Evolutionary conservation across 2,797 vertebrate genomes (phyloP).

Genomic region (Sebastes jordani): DNA sequence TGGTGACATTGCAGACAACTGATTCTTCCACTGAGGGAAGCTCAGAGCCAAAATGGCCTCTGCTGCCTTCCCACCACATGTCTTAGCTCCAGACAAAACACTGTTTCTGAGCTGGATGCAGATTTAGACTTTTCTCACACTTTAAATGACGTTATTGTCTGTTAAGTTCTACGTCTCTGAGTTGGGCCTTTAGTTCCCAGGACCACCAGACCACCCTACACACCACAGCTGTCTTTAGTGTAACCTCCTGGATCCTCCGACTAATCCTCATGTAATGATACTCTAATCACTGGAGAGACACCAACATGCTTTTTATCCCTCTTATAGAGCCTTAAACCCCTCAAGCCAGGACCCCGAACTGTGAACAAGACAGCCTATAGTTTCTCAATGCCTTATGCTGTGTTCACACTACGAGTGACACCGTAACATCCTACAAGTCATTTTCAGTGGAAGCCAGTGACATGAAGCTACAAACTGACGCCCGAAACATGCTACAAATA

Average conservation of each 20-base stretch:
- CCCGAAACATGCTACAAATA: too few relatives aligned
- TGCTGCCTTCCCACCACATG: conserved; percentile 20
- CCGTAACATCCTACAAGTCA: too few relatives aligned
- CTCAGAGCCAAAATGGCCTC: conserved; percentile 42
- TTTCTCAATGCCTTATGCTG: background rate
- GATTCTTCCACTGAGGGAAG: conserved; percentile 40
- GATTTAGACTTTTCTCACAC: conserved; percentile 49
- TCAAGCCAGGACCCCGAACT: background rate
- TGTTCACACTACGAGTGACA: too few relatives aligned
- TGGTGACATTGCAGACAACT: conserved; percentile 61
- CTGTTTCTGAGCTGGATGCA: conserved; percentile 10
- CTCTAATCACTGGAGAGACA: conserved; percentile 61
- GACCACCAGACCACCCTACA: conserved; percentile 50
- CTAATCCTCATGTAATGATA: conserved; percentile 80
- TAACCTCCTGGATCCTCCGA: conserved; percentile 70
- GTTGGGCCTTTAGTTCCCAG: conserved; percentile 57
- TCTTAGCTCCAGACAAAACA: conserved; percentile 49
- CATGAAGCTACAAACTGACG: too few relatives aligned
- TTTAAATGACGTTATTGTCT: conserved; percentile 12
- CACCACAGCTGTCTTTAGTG: conserved; percentile 78
- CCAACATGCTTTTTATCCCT: conserved; percentile 18
- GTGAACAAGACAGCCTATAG: conserved; percentile 14
- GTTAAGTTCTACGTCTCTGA: conserved; percentile 15
- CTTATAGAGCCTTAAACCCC: background rate
- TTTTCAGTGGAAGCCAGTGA: too few relatives aligned